phyloP scores from a whole-genome alignment of 30 jellyfish, hydroid and myxozoan species.

The Turritopsis dohrnii region DNA sequence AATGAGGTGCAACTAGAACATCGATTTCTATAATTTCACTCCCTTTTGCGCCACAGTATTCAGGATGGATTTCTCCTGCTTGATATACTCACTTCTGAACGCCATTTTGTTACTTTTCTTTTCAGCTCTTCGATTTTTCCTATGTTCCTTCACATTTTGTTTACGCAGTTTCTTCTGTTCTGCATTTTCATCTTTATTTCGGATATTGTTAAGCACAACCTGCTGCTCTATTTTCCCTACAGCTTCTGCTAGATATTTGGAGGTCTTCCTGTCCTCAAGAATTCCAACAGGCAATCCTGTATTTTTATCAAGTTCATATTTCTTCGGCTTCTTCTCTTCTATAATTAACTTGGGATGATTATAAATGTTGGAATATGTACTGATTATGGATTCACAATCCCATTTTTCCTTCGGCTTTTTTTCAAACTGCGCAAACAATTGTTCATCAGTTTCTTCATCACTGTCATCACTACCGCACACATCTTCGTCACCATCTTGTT shows the following conservation, averaged over 20 bases:
- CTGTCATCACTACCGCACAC: not conserved
- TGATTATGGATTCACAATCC: slow-evolving; percentile 92
- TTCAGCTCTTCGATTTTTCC: slow-evolving; percentile 65
- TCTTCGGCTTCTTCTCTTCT: slow-evolving; percentile 43
- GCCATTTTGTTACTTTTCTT: slow-evolving; percentile 67
- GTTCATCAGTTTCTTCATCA: slow-evolving; percentile 39
- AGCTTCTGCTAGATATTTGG: not conserved
- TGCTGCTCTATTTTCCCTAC: slow-evolving; percentile 16
- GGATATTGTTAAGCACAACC: not conserved
- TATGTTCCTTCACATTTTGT: slow-evolving; percentile 61
- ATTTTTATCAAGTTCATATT: slow-evolving; percentile 32
- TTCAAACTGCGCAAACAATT: slow-evolving; percentile 38
- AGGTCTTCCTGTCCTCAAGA: slow-evolving; percentile 11
- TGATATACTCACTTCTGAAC: slow-evolving; percentile 64
- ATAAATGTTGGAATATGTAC: slow-evolving; percentile 81
- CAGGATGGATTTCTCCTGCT: slow-evolving; percentile 48
- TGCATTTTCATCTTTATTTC: slow-evolving; percentile 50
- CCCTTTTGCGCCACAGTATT: slow-evolving; percentile 28
- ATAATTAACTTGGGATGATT: slow-evolving; percentile 75
- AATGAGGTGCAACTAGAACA: too few species aligned
- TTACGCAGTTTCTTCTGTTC: slow-evolving; percentile 64
- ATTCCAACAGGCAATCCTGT: slow-evolving; percentile 83
- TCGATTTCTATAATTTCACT: slow-evolving; percentile 1
- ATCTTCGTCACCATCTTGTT: not conserved
- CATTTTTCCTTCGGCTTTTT: slow-evolving; percentile 56